phyloP scores from a whole-genome alignment of 2,888 invertebrate genomes.

The Adelognathus sp. region DNA sequence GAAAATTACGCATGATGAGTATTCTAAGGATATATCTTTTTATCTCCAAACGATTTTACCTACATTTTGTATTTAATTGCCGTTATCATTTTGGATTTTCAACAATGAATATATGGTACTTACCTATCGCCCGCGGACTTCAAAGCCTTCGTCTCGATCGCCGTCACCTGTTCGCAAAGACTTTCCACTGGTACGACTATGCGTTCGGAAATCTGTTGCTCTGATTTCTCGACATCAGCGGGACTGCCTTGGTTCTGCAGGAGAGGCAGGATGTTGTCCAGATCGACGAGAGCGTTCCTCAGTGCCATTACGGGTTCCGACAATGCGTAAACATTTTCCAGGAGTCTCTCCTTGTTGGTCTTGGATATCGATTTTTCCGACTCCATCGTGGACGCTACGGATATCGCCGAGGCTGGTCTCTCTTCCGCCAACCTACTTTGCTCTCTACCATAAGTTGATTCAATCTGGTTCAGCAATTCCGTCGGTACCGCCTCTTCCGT shows the following conservation, averaged over 20 bases:
- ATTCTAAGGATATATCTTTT: too few species aligned
- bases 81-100: background rate
- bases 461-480: constrained; percentile 16
- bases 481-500: constrained; percentile 25
- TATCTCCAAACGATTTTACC: too few species aligned
- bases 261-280: constrained; percentile 63
- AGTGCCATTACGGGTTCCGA: constrained; percentile 70
- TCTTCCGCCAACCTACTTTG: constrained; percentile 21
- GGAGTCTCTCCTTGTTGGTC: constrained; percentile 68
- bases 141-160: constrained; percentile 73
- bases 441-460: constrained; percentile 27
- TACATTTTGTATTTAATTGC: background rate
- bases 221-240: constrained; percentile 63
- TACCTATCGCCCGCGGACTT: constrained; percentile 70
- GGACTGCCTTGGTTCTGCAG: constrained; percentile 52
- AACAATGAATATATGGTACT: background rate
- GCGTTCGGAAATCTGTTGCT: constrained; percentile 66
- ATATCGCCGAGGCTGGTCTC: constrained; percentile 31
- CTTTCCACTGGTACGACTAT: constrained; percentile 73
- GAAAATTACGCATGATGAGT: background rate
- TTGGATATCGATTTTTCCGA: constrained; percentile 65
- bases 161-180: constrained; percentile 73
- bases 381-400: constrained; percentile 47
- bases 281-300: constrained; percentile 69
- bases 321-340: constrained; percentile 67